These are phyloP conservation scores for Scolanthus callimorphus DNA, from an alignment of 92 coral and sea anemone genomes.

Conservation along the genomic window DNA sequence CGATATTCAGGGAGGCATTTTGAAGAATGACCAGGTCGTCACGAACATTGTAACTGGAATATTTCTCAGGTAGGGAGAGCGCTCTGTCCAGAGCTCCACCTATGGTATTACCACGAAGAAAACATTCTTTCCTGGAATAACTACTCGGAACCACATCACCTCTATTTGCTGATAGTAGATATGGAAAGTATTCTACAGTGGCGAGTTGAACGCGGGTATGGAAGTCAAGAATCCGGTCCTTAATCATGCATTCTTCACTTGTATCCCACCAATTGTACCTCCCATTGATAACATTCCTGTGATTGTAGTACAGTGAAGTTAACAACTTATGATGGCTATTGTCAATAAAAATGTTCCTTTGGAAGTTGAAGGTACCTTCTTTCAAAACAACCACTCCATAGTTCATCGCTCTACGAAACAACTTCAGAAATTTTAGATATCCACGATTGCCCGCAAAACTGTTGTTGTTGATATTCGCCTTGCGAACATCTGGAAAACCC, in stretches of 20 bases:
- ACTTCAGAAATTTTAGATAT: constrained; percentile 10
- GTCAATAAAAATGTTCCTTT: constrained; percentile 35
- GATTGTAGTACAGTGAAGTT: constrained; percentile 18
- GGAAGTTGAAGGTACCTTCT: constrained; percentile 40
- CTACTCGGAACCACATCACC: background rate
- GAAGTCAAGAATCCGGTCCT: constrained; percentile 53
- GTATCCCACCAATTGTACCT: constrained; percentile 77
- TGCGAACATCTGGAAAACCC: constrained; percentile 24
- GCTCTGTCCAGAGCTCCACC: constrained; percentile 49
- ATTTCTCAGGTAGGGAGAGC: constrained; percentile 9
- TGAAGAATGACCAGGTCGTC: constrained; percentile 51
- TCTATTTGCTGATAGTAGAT: constrained; percentile 25
- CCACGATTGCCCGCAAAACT: constrained; percentile 30
- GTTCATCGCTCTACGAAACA: constrained; percentile 31
- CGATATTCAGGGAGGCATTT: constrained; percentile 48
- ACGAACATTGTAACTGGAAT: constrained; percentile 46
- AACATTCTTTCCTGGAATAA: constrained; percentile 19
- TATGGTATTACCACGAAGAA: constrained; percentile 23
- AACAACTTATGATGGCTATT: constrained; percentile 21
- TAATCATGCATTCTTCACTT: constrained; percentile 25
- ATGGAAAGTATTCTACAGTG: constrained; percentile 35
- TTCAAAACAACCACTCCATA: constrained; percentile 37
- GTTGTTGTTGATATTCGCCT: constrained; percentile 17
- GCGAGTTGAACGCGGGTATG: constrained; percentile 51
- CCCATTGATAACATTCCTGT: constrained; percentile 23